Base-by-base conservation (phyloP, 2,888 invertebrate genomes). In the Scaptomyza cyrtandrae region DNA sequence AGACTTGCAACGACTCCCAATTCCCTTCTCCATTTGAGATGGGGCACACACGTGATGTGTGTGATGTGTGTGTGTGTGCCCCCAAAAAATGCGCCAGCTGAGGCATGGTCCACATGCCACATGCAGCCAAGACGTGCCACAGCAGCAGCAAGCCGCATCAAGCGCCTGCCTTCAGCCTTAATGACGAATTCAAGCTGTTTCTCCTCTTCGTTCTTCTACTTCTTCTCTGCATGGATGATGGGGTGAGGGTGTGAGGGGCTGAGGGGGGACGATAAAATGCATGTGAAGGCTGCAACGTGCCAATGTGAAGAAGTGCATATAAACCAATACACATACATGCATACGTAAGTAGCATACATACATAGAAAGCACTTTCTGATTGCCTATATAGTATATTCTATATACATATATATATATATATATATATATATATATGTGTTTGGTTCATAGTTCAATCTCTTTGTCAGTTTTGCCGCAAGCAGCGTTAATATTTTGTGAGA, bases 71-170 rank as follows among this genome's bases (percentile, higher is more conserved):
- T 33, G 10, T 33, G 33, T 33, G 41, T 16, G 16, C 16, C 16
- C 64, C 83, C 73, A 59, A 68, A 86, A 86, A 76, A 71, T 67
- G 80, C 54, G 63, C 57, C 78, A 77, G 77, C 62, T 63, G 77
- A 48, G 77, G 71, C 70, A 59, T 66, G 70, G 57, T 64, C 55
- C 75, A 71, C 61, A 75, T 79, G 67, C 58, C 79, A 71, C 63
- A 75, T 79, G 75, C 76, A 72, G 73, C 77, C 66, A 77, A 80
- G 76, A 79, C 76, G 76, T 79, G 80, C 69, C 67, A 35, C 24
- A 43, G 48, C 43, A 53, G 50, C 41, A 37, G 31, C 55, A 37
- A 19, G 37, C 52, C 52, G 63, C 67, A 60, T 49, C 67, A 75
- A 65, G 57, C 68, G 75, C 64, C 60, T 68, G 73, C n/a, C 71